phyloP scores from a whole-genome alignment of 2,888 invertebrate species.

The Andricus curvator region DNA sequence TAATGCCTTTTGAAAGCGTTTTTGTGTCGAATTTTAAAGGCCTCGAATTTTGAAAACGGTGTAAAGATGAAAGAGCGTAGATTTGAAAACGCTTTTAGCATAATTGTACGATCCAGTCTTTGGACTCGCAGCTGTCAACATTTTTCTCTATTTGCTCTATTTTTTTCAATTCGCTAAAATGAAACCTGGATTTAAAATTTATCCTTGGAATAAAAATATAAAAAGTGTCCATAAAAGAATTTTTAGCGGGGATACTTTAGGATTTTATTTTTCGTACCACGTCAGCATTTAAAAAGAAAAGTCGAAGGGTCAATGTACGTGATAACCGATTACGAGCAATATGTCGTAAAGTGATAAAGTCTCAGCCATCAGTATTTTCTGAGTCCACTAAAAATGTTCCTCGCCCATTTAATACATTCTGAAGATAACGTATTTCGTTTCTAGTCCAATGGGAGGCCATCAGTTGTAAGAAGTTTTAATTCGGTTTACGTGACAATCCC shows the following conservation, averaged over 20 bases:
- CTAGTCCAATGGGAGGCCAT: background rate
- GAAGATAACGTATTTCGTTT: background rate
- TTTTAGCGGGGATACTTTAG: background rate
- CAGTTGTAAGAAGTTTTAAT: background rate
- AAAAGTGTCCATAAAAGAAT: background rate
- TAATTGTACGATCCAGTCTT: background rate
- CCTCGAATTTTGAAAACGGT: background rate
- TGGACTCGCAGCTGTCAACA: background rate
- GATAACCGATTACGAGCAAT: slow-evolving; percentile 36
- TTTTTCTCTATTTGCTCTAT: slow-evolving; percentile 1
- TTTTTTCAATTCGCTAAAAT: background rate
- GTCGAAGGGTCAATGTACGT: slow-evolving; percentile 35
- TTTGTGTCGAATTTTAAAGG: slow-evolving; percentile 12
- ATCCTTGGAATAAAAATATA: background rate
- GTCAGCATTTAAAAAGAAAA: slow-evolving; percentile 29
- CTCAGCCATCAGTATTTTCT: slow-evolving; percentile 18
- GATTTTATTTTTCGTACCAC: slow-evolving; percentile 8
- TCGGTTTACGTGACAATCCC: background rate
- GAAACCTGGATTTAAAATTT: background rate
- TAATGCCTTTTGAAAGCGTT: slow-evolving; percentile 2
- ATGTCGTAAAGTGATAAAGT: slow-evolving; percentile 32
- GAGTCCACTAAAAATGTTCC: slow-evolving; percentile 30
- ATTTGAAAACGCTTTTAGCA: slow-evolving; percentile 25
- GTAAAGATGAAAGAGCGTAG: background rate
- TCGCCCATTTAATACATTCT: background rate